phyloP scores from a whole-genome alignment of 2,888 invertebrate species.

The Chrysomela aeneicollis region DNA sequence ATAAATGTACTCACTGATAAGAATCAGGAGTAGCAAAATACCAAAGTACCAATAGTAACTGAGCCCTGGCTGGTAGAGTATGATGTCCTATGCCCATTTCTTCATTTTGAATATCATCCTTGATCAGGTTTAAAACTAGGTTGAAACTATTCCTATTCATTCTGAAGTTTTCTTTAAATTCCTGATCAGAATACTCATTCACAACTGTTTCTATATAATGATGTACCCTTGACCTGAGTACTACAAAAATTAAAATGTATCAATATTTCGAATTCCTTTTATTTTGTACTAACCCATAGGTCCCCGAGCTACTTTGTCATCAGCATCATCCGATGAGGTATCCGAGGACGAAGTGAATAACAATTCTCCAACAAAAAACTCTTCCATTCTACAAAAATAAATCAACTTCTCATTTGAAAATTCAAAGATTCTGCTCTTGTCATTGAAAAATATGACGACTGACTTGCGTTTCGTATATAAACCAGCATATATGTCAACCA shows the following conservation, averaged over 20 bases:
- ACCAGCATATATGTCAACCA: neutral
- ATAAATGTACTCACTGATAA: constrained; percentile 20
- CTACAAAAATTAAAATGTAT: constrained; percentile 3
- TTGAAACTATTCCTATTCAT: constrained; percentile 13
- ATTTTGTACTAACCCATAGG: constrained; percentile 6
- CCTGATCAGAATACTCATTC: neutral
- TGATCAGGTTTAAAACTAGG: constrained; percentile 6
- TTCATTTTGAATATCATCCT: constrained; percentile 7
- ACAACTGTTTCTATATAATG: neutral
- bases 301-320: too few relatives aligned
- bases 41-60: constrained; percentile 21
- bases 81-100: neutral
- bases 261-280: neutral
- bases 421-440: too few relatives aligned
- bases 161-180: constrained; percentile 15
- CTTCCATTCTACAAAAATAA: neutral
- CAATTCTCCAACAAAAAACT: constrained; percentile 4
- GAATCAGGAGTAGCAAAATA: constrained; percentile 28
- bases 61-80: constrained; percentile 4
- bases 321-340: constrained; percentile 7
- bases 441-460: neutral
- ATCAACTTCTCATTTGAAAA: neutral
- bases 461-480: neutral
- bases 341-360: constrained; percentile 3
- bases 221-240: neutral